Evolutionary conservation across 2,888 invertebrate species (phyloP).

Genomic region (Neelides folsomi): DNA sequence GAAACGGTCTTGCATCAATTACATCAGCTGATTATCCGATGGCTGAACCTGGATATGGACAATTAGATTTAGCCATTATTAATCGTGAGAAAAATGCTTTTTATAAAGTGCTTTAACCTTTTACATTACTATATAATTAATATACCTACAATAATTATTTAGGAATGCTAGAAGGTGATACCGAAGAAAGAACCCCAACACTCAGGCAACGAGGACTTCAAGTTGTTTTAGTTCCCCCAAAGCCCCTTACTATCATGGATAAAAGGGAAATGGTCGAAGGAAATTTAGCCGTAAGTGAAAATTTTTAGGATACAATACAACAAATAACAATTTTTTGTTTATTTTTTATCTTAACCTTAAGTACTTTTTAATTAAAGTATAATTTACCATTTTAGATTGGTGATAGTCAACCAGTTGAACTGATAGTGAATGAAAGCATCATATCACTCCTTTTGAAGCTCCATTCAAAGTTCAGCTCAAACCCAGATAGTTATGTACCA

Average conservation of each 20-base stretch:
- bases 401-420: slow-evolving; percentile 40
- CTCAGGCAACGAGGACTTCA: slow-evolving; percentile 13
- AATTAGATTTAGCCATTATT: slow-evolving; percentile 15
- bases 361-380: too few species aligned
- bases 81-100: too few species aligned
- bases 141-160: too few species aligned
- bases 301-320: too few species aligned
- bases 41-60: slow-evolving; percentile 12
- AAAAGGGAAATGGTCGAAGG: slow-evolving; percentile 27
- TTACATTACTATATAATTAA: too few species aligned
- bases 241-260: slow-evolving; percentile 20
- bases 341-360: too few species aligned
- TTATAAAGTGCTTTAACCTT: too few species aligned
- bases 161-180: background rate
- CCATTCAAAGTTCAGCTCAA: slow-evolving; percentile 74
- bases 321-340: too few species aligned
- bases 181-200: background rate
- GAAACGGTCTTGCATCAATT: slow-evolving; percentile 13
- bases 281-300: slow-evolving; percentile 16
- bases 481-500: slow-evolving; percentile 60
- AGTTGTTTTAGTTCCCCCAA: slow-evolving; percentile 23
- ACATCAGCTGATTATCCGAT: slow-evolving; percentile 19
- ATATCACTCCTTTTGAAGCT: slow-evolving; percentile 75
- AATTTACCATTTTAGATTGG: background rate
- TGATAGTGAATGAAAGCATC: slow-evolving; percentile 64